Base-by-base conservation (phyloP, 2,113 vertebrate species). In the Triplophysa siluroides region DNA sequence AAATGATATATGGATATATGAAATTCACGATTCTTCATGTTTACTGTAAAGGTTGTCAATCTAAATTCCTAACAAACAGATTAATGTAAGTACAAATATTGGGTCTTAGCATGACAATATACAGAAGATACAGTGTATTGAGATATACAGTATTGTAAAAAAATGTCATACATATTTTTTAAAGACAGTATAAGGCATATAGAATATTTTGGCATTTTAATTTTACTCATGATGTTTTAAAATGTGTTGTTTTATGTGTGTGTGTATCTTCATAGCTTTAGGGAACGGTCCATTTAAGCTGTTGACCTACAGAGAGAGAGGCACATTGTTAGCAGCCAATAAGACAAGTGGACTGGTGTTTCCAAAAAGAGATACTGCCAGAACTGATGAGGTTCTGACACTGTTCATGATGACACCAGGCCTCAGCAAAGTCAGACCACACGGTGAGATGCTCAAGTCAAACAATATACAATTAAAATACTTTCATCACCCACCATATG, bases 401-500 rank as follows among this genome's bases (percentile, higher is more conserved):
- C 90, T 86, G 84, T 99, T 98, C 88, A 95, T 98, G 95, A 87
- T 99, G 91, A 98, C 96, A 5, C 94, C 96, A 43, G 96, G 95
- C 14, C 93, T 98, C 78, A 95, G 94, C 88, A 93, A 92, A 86
- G 88, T 91, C 58, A 93, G 92, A 79, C 77, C 77, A 58, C 77
- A 85, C 47, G 83, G 83, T 85, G 19, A 58, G 12, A 7, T n/a
- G n/a, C 2, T 67, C 29, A 38, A 50, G 10, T 64, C 3, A 43
- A 68, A 68, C 12, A 58, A 45, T 45, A 45, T 45, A 45, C 33
- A 38, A 38, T 38, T 38, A 6, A 38, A 38, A 38, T 38, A 38
- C 33, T 38, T 38, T 38, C 33, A 7, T 38, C 33, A 38, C 33
- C 33, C 33, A 38, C 33, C 33, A 7, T 38, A 38, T 7, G 1